Conservation (phyloP, 2,113 vertebrate genomes). For the Podiceps cristatus region DNA sequence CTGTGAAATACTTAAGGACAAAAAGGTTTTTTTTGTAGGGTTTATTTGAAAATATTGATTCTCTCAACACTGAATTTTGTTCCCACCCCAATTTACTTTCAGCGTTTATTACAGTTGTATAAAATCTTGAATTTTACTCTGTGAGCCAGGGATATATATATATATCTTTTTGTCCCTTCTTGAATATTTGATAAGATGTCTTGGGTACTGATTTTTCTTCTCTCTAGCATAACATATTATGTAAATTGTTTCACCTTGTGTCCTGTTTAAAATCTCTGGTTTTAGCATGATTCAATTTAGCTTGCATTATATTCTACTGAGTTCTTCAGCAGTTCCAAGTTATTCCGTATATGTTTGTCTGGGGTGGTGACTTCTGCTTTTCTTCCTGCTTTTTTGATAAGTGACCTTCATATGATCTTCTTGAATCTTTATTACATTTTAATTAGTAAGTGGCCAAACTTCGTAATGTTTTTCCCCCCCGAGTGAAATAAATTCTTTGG, state of each 20-base stretch:
- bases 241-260: slow-evolving; percentile 26
- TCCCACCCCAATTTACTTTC: background rate
- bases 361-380: background rate
- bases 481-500: background rate
- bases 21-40: background rate
- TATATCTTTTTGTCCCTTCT: background rate
- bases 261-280: background rate
- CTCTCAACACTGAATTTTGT: background rate
- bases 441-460: background rate
- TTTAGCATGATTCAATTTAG: background rate
- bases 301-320: background rate
- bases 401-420: background rate
- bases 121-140: background rate
- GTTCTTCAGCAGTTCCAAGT: background rate
- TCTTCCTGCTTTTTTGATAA: background rate
- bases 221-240: background rate
- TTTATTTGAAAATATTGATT: background rate
- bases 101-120: background rate
- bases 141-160: background rate
- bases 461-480: background rate
- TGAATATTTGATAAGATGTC: slow-evolving; percentile 6
- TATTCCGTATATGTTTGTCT: background rate
- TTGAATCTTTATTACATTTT: background rate
- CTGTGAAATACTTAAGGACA: background rate
- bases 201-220: background rate